Conservation (phyloP, 1,140 invertebrate genomes). For the Zaprionus capensis region DNA sequence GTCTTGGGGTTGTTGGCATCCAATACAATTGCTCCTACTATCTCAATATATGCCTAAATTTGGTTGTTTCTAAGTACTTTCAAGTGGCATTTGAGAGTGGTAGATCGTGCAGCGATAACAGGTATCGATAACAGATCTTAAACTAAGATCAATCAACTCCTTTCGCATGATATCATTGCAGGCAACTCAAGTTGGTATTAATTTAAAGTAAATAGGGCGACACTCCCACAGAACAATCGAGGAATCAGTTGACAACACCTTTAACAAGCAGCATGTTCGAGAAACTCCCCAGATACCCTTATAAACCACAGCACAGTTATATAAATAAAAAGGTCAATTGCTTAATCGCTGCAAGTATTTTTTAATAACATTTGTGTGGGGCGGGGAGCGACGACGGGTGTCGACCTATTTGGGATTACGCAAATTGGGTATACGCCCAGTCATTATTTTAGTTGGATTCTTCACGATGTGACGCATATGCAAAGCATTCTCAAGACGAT, state of each 20-base stretch:
- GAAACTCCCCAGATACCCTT: not conserved
- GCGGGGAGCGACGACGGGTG: not conserved
- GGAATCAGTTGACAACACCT: not conserved
- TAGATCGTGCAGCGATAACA: not conserved
- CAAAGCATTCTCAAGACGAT: conserved; percentile 37
- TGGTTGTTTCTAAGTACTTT: not conserved
- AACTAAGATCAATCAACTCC: not conserved
- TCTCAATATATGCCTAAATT: not conserved
- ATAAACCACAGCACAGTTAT: not conserved
- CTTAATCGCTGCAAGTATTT: conserved; percentile 37
- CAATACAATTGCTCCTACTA: not conserved
- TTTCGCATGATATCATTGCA: not conserved
- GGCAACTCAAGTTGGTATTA: not conserved
- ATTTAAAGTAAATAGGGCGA: not conserved
- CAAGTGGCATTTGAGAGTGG: not conserved
- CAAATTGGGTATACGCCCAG: conserved; percentile 58
- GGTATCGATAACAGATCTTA: not conserved
- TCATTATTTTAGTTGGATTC: conserved; percentile 31
- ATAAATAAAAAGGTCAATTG: conserved; percentile 12
- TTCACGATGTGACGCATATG: conserved; percentile 52
- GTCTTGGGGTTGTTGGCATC: conserved; percentile 1
- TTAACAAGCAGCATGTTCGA: not conserved
- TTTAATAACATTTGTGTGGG: conserved; percentile 7
- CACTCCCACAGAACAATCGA: not conserved
- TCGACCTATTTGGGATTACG: conserved; percentile 18